Percentiles rank a stretch among this genome's conserved stretches.
Conservation (phyloP, 1,140 invertebrate genomes). For the Adoxophyes honmai region DNA sequence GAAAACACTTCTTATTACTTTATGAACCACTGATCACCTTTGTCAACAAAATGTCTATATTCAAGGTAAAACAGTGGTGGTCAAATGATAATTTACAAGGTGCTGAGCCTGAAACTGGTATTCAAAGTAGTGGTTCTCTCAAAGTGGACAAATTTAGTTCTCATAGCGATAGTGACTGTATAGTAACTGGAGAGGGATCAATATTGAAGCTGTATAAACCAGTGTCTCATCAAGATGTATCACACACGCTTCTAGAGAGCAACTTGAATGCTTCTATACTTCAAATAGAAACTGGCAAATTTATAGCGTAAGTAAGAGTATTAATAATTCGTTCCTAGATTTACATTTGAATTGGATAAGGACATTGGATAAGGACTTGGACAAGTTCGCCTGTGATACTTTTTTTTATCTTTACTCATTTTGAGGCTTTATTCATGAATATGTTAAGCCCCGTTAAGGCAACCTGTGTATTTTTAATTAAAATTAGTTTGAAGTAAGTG, state of each 20-base stretch:
- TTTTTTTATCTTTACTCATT: too few relatives aligned
- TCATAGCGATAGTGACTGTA: constrained; percentile 56
- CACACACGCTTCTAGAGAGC: constrained; percentile 46
- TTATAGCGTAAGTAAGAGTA: constrained; percentile 54
- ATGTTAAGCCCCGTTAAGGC: too few relatives aligned
- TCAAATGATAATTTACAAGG: constrained; percentile 51
- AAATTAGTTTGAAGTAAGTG: too few relatives aligned
- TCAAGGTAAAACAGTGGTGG: constrained; percentile 68
- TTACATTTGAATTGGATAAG: too few relatives aligned
- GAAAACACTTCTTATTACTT: background rate
- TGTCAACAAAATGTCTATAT: constrained; percentile 44
- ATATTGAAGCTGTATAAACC: constrained; percentile 60
- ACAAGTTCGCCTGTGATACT: too few relatives aligned
- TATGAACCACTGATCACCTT: background rate
- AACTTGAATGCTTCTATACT: constrained; percentile 46
- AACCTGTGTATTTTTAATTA: too few relatives aligned
- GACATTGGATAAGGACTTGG: too few relatives aligned
- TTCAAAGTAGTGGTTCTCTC: constrained; percentile 45
- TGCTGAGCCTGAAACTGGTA: constrained; percentile 30
- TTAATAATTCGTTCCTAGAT: too few relatives aligned
- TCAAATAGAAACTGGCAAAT: constrained; percentile 64
- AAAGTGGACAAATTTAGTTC: constrained; percentile 64
- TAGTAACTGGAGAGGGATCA: constrained; percentile 47
- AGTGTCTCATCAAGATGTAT: constrained; percentile 29
- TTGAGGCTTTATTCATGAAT: too few relatives aligned